Conservation (phyloP, 2,888 invertebrate genomes). For the Lycia hirtaria region DNA sequence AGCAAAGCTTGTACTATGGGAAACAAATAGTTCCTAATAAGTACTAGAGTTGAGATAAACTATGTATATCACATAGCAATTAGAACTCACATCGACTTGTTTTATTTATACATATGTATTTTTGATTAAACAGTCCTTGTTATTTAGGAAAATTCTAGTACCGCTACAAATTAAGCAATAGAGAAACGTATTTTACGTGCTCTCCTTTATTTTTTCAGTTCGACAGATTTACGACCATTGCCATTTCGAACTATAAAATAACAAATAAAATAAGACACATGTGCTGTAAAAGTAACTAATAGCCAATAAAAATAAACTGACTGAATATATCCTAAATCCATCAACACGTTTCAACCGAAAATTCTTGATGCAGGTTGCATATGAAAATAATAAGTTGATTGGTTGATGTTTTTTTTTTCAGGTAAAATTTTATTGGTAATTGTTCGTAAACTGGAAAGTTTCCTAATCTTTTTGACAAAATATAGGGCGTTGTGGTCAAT, state of each 20-base stretch:
- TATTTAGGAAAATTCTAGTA: background rate
- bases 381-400: too few relatives aligned
- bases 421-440: too few relatives aligned
- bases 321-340: slow-evolving; percentile 35
- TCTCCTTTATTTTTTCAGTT: slow-evolving; percentile 27
- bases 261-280: slow-evolving; percentile 26
- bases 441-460: too few relatives aligned
- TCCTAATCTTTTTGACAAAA: too few relatives aligned
- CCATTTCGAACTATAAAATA: slow-evolving; percentile 34
- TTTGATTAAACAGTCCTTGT: too few relatives aligned
- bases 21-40: too few relatives aligned
- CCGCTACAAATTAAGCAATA: slow-evolving; percentile 31
- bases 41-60: too few relatives aligned
- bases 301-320: slow-evolving; percentile 39
- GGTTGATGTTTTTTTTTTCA: too few relatives aligned
- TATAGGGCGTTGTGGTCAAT: too few relatives aligned
- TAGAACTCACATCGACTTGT: background rate
- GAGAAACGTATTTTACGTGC: slow-evolving; percentile 27
- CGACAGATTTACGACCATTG: slow-evolving; percentile 36
- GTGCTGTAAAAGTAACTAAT: slow-evolving; percentile 38
- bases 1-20: too few relatives aligned
- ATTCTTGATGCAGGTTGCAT: background rate
- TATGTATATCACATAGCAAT: too few relatives aligned
- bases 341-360: slow-evolving; percentile 35
- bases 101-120: too few relatives aligned